These are phyloP conservation scores for Dromococcyx pavoninus DNA, from an alignment of 2,797 vertebrate species.

Conservation along the genomic window DNA sequence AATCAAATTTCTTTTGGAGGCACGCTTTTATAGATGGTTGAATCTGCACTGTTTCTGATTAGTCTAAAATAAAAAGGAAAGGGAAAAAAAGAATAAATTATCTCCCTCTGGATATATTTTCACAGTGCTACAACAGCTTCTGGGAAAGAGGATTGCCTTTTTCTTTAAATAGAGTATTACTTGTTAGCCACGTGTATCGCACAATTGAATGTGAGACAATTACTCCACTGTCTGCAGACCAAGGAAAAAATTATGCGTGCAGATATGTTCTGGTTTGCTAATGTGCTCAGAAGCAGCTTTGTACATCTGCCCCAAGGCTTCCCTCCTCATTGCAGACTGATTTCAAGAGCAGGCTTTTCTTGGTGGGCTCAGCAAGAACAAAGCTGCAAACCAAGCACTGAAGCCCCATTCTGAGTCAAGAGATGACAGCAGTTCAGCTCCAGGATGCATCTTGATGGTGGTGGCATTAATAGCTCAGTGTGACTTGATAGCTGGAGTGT, in stretches of 20 bases:
- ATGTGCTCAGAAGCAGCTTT: not conserved
- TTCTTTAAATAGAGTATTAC: not conserved
- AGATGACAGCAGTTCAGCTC: not conserved
- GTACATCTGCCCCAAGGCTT: not conserved
- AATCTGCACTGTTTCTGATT: slow-evolving; percentile 11
- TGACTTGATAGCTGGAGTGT: not conserved
- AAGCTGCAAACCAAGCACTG: rapidly evolving
- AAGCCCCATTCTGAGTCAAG: not conserved
- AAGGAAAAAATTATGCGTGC: not conserved
- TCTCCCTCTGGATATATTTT: not conserved
- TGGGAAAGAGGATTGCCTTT: not conserved
- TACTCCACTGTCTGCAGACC: not conserved
- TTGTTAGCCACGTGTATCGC: not conserved
- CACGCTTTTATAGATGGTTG: slow-evolving; percentile 3
- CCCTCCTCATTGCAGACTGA: not conserved
- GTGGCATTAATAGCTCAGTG: not conserved
- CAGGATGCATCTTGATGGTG: rapidly evolving
- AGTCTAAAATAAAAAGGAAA: not conserved
- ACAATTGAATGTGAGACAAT: not conserved
- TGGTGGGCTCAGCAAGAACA: not conserved
- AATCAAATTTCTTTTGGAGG: slow-evolving; percentile 31
- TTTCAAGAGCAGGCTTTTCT: not conserved
- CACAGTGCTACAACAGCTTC: not conserved
- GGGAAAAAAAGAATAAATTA: not conserved
- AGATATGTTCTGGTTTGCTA: not conserved